Base-by-base conservation (phyloP, 2,888 invertebrate species). In the Lithosia quadra region DNA sequence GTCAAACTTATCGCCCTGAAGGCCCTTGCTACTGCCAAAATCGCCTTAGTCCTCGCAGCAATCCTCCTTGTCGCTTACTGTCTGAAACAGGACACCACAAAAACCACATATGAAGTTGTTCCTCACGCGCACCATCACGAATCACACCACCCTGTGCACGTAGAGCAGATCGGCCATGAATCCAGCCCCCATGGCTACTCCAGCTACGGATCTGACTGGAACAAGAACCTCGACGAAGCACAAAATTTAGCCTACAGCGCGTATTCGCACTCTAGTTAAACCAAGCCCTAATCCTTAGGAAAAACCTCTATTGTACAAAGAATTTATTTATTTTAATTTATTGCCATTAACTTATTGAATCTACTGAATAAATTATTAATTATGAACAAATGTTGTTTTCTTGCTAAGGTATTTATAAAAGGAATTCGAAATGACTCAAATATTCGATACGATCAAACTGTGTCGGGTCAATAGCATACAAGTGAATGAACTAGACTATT, bases 1-100 rank as follows among this genome's bases (percentile, higher is more conserved):
- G 94, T 98, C 85, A 98, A 98, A 91, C 94, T 98, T 56, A 95
- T 98, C 73, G 97, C 98, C 13, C 96, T 98, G 90, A 98, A 98
- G 91, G 98, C 98, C 11, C 95, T 98, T 69, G 95, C 98, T 58
- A 96, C 98, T 75, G 98, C 97, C 79, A 98, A 98, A 94, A 96
- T 98, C 78, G 98, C 98, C 0, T 91, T 98, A 11, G 95, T 97
- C 76, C 95, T 98, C 56, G 96, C 97, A 55, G 96, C 96, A 67
- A 96, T 98, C 79, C 96, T 98, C 81, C 91, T 94, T 77, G 90
- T 91, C 0, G 94, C 94, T 2, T 93, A 89, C 85, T 94, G 94
- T 71, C 74, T 95, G 79, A 95, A 95, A 71, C 91, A 91, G 0
- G 95, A 93, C 63, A 91, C 92, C 43, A 88, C 91, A 0, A 95